Conservation (phyloP, 2,797 vertebrate genomes). For the Onychomys arenicola region DNA sequence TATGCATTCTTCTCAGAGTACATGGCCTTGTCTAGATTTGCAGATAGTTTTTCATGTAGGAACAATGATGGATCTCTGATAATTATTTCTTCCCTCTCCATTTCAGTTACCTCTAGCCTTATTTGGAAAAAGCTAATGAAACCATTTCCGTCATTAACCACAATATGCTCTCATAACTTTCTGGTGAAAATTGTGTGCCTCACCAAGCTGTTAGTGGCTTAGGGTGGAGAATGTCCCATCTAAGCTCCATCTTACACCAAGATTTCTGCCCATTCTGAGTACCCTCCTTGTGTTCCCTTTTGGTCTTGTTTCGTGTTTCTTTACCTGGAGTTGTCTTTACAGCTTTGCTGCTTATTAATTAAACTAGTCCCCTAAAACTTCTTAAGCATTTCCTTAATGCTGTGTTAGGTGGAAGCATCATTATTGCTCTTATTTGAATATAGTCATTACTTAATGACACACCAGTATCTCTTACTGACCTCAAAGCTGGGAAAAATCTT, state of each 20-base stretch:
- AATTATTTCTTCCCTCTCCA: neutral
- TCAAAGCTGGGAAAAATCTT: neutral
- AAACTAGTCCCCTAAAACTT: neutral
- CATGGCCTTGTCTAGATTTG: neutral
- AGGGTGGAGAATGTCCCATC: neutral
- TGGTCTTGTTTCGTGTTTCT: neutral
- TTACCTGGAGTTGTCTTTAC: slow-evolving; percentile 10
- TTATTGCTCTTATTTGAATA: neutral
- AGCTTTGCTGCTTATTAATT: neutral
- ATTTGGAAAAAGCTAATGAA: neutral
- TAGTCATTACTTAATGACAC: neutral
- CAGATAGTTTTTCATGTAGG: neutral
- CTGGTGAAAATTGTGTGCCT: slow-evolving; percentile 32
- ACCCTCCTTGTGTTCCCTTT: neutral
- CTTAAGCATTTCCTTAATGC: neutral
- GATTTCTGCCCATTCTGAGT: neutral
- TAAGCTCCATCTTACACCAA: neutral
- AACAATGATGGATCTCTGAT: neutral
- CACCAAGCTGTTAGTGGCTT: neutral
- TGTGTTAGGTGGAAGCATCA: neutral
- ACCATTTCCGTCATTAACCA: neutral
- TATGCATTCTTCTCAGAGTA: slow-evolving; percentile 2
- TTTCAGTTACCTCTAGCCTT: neutral
- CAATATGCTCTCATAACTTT: slow-evolving; percentile 7
- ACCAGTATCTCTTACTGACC: neutral